Evolutionary conservation across 2,888 invertebrate genomes (phyloP).

Genomic region (Alcis repandata): DNA sequence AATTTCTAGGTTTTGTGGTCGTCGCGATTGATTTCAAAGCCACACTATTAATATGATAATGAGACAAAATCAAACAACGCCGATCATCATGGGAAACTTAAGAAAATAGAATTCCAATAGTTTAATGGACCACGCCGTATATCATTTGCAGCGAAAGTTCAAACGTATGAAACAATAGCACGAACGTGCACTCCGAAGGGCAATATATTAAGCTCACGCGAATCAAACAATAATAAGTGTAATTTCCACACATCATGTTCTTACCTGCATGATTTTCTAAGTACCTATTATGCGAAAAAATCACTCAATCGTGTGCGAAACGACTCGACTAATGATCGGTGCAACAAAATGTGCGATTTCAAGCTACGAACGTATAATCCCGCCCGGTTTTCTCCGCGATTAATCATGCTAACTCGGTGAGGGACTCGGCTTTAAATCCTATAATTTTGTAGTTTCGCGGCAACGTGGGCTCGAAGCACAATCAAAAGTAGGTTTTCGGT

Average conservation of each 20-base stretch:
- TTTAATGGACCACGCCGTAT: slow-evolving; percentile 26
- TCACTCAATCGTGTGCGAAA: slow-evolving; percentile 67
- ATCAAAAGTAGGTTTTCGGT: slow-evolving; percentile 81
- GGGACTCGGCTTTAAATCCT: slow-evolving; percentile 75
- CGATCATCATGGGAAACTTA: slow-evolving; percentile 14
- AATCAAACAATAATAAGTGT: slow-evolving; percentile 66
- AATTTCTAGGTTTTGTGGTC: slow-evolving; percentile 41
- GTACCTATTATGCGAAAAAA: slow-evolving; percentile 67
- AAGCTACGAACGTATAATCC: slow-evolving; percentile 72
- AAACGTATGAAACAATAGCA: slow-evolving; percentile 59
- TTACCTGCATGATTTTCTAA: slow-evolving; percentile 59
- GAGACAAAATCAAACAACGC: slow-evolving; percentile 3
- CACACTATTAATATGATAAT: background rate
- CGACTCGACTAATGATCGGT: slow-evolving; percentile 69
- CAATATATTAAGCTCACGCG: slow-evolving; percentile 61
- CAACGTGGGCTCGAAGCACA: slow-evolving; percentile 63
- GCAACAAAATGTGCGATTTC: slow-evolving; percentile 73
- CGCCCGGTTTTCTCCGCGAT: slow-evolving; percentile 77
- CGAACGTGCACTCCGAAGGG: slow-evolving; percentile 61
- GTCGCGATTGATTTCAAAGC: slow-evolving; percentile 10
- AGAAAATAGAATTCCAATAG: slow-evolving; percentile 23
- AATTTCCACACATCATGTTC: slow-evolving; percentile 67
- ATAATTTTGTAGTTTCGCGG: slow-evolving; percentile 79
- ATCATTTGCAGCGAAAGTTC: slow-evolving; percentile 48
- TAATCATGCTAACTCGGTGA: slow-evolving; percentile 82